Base-by-base conservation (phyloP, 2,888 invertebrate species). In the Philopedon plagiatum region DNA sequence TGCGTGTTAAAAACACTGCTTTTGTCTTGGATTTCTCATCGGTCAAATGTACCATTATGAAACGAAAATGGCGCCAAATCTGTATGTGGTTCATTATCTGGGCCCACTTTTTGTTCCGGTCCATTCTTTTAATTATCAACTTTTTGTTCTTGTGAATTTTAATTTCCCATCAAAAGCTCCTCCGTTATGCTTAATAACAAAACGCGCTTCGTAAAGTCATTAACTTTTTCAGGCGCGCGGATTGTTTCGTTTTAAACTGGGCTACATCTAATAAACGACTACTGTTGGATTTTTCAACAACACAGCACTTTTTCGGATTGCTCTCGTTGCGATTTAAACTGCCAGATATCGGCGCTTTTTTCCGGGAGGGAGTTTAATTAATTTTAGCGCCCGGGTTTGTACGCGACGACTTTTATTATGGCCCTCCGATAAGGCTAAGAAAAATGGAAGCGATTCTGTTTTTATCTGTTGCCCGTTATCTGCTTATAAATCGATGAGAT, bases 371-470 rank as follows among this genome's bases (percentile, higher is more conserved):
- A 37, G 57, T 73, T 73, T 73, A 73, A 73, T 73, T 73, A 73
- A 73, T 73, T 73, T 69, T 57, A 64, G 68, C 68, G 68, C 73
- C 64, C 68, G 61, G 57, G 29, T 69, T 46, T 44, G 57, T n/a
- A n/a, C 62, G 62, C 68, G 67, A 64, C 64, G 65, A 73, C 57
- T 73, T 73, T 73, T 69, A 73, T 73, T 73, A 68, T 46, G 64
- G 64, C 46, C 68, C 58, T 44, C 29, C 46, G 73, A 73, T 73
- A 73, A 73, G 63, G 37, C 58, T 23, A 61, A 72, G 73, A 73
- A 73, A 73, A 73, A 73, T 69, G 68, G 58, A 60, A 54, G 46
- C 51, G 41, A n/a, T 62, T 65, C 21, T 46, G 26, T 58, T 68
- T 67, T 60, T 60, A 60, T 60, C 60, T 60, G 39, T 26, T 37